Conservation (phyloP, 1,140 invertebrate species). For the Aphelenchoides fujianensis region DNA sequence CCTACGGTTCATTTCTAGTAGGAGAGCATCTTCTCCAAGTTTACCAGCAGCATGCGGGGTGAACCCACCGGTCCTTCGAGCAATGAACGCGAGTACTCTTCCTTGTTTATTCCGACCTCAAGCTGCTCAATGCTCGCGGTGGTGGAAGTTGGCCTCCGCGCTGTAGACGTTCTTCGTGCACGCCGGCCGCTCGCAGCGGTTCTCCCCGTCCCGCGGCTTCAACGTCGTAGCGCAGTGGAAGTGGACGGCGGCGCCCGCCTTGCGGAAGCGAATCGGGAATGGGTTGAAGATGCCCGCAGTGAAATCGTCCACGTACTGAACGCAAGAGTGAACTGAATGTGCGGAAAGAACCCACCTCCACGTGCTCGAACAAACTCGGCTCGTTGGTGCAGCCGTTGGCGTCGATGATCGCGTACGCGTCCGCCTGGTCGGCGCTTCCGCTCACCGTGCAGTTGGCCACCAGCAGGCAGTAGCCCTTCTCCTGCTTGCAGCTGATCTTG, state of each 20-base stretch:
- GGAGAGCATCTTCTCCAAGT: no score
- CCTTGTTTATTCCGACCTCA: no score
- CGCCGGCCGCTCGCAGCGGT: conserved; percentile 29
- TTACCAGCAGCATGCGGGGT: no score
- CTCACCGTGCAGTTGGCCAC: conserved; percentile 48
- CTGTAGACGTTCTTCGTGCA: conserved; percentile 38
- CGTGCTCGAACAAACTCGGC: conserved; percentile 47
- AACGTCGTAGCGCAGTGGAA: conserved; percentile 44
- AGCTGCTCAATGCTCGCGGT: no score
- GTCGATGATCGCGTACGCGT: conserved; percentile 46
- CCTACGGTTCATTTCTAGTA: no score
- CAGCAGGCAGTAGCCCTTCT: conserved; percentile 43
- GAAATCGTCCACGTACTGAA: conserved; percentile 48
- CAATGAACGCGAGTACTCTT: no score
- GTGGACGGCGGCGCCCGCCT: conserved; percentile 33
- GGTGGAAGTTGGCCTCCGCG: conserved; percentile 34
- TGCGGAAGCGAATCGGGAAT: conserved; percentile 44
- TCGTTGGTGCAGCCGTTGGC: conserved; percentile 45
- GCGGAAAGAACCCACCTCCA: conserved; percentile 33
- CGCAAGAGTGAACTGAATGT: conserved; percentile 21
- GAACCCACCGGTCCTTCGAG: no score
- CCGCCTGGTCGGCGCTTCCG: conserved; percentile 23
- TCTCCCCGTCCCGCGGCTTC: conserved; percentile 1
- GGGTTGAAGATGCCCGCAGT: conserved; percentile 51
- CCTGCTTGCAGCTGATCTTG: conserved; percentile 44